A percentile compares a stretch with the other conserved stretches of the same genome.
Conservation (phyloP, 2,888 invertebrate species). For the Stictocephala bisonia region DNA sequence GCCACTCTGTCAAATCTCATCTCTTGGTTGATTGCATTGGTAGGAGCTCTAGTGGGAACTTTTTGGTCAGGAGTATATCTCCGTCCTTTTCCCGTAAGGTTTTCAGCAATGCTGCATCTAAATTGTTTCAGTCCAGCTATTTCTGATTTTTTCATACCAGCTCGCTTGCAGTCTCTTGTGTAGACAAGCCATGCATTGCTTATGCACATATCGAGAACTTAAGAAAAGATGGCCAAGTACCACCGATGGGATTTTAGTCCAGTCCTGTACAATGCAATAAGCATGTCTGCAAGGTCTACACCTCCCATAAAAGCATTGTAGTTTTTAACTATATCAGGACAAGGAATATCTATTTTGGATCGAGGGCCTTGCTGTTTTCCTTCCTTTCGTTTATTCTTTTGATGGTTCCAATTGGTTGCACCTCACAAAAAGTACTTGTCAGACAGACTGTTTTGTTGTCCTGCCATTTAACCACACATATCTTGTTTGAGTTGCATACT, state of each 20-base stretch:
- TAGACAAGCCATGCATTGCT: slow-evolving; percentile 32
- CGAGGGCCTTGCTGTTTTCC: too few relatives aligned
- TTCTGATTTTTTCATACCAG: not conserved
- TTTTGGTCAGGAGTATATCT: not conserved
- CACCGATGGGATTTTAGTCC: not conserved
- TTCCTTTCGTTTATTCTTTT: slow-evolving; percentile 43
- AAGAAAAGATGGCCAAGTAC: not conserved
- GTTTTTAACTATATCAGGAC: not conserved
- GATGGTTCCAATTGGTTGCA: slow-evolving; percentile 44
- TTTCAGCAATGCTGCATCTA: not conserved
- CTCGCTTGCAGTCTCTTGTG: not conserved
- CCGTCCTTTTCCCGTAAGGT: not conserved
- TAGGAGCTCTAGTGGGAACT: not conserved
- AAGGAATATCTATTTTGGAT: too few relatives aligned
- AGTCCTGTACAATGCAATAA: not conserved
- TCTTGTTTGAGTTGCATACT: slow-evolving; percentile 47
- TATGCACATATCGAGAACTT: slow-evolving; percentile 23
- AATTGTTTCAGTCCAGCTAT: not conserved
- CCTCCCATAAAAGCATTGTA: slow-evolving; percentile 24
- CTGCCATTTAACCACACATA: slow-evolving; percentile 54
- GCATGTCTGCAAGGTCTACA: too few relatives aligned
- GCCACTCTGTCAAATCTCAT: not conserved
- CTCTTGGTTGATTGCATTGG: not conserved
- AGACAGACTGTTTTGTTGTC: slow-evolving; percentile 56
- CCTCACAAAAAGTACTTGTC: slow-evolving; percentile 49